Evolutionary conservation across 1,140 invertebrate genomes (phyloP), one percentile per base, ranked within the genome.

Genomic region (Gerris buenoi): DNA sequence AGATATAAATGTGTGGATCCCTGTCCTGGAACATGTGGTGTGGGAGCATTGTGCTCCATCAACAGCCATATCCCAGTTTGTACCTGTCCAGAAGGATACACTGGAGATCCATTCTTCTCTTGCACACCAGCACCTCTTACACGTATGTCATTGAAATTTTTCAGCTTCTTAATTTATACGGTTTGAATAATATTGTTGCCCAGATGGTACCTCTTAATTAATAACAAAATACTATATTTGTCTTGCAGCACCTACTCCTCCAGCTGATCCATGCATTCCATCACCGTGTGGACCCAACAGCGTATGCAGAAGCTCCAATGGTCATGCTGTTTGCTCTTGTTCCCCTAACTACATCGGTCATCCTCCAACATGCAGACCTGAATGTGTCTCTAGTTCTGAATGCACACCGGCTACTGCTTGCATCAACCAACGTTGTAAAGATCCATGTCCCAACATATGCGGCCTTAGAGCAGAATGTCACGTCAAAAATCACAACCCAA

Each of bases 261-360:
- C 71, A 29, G 46, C 65, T 22, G 79, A 83, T 73, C 81, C 82
- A 46, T 88, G 87, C 72, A 78, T 81, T 71, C 86, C 85, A 64
- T 85, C 85, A 15, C 87, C 86, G 2, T 90, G 88, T 76, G 88
- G 88, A 63, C 82, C 84, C 33, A 89, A 89, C 72, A 84, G 83
- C 68, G 77, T 81, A 71, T 88, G 86, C 70, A 76, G 78, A 65
- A 78, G 79, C 27, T 69, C 79, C 1, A 79, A 78, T 65, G 77
- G 75, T 25, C 79, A 79, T 71, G 77, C 79, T 3, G 79, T 80
- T 5, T 86, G 84, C 70, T 80, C 80, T 28, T 86, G 84, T 70
- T 74, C 79, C n/a, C 78, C 79, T 13, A 79, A 78, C 66, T 84
- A 81, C 67, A 74, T 81, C 26, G 83, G 83, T 25, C 77, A 71